Evolutionary conservation across 2,797 vertebrate species (phyloP).

Genomic region (Anomalospiza imberbis): DNA sequence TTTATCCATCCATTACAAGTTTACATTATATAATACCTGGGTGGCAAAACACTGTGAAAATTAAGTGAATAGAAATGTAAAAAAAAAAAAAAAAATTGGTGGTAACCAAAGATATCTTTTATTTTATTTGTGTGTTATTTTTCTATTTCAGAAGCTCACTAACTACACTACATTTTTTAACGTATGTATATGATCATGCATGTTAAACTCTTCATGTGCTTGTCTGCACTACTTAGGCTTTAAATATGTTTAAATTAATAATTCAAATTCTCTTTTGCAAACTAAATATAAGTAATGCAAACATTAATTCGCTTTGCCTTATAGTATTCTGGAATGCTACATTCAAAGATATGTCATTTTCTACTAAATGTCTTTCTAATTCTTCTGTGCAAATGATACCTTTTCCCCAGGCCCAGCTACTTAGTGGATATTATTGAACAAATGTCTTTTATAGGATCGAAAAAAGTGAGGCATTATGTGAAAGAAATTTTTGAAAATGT

Average conservation of each 20-base stretch:
- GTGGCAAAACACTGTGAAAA: neutral
- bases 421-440: slow-evolving; percentile 65
- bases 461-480: slow-evolving; percentile 49
- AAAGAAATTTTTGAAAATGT: slow-evolving; percentile 47
- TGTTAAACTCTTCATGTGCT: neutral
- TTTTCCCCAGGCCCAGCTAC: slow-evolving; percentile 51
- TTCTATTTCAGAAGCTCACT: neutral
- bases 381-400: slow-evolving; percentile 45
- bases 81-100: neutral
- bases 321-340: neutral
- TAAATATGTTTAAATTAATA: slow-evolving; percentile 25
- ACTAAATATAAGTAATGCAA: slow-evolving; percentile 28
- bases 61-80: neutral
- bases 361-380: slow-evolving; percentile 58
- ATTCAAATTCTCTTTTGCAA: neutral
- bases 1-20: neutral
- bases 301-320: slow-evolving; percentile 32
- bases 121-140: neutral
- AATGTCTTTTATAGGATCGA: slow-evolving; percentile 53
- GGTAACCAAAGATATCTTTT: neutral
- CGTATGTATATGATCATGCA: neutral
- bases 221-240: neutral
- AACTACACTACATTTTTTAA: neutral
- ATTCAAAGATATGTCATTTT: slow-evolving; percentile 47
- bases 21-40: neutral